Base-by-base conservation (phyloP, 2,797 vertebrate species). In the Lepidocolaptes lacrymiger region DNA sequence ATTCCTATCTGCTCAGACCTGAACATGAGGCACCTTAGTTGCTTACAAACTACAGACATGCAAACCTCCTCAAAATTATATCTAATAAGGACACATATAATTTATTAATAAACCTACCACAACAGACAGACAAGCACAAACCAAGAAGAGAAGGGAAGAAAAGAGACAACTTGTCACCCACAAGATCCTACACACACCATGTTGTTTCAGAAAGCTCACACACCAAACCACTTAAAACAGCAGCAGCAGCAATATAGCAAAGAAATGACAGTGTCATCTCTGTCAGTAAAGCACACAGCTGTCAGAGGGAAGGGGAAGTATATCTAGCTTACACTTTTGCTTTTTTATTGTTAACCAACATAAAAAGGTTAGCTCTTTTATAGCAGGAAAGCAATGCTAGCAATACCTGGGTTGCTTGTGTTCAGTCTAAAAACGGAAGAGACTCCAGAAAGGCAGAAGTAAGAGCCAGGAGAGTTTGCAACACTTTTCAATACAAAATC, bases 11-110 rank as follows among this genome's bases (percentile, higher is more conserved):
- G 98, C 98, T 98, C 98, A 98, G 98, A 98, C 97, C 97, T 98
- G 98, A 98, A 98, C 97, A 94, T 97, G 98, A 98, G 98, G 98
- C 98, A 98, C 98, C 98, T 97, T 97, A 98, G 97, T 98, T 98
- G 97, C 98, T 99, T 97, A 97, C 97, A 93, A 98, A 97, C 96
- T 97, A 98, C 75, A 46, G 93, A 98, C 98, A 98, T 98, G 98
- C 98, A 98, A 98, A 98, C 97, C 97, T 98, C 98, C 97, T 97
- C 97, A 95, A 98, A 97, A 98, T 96, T 97, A 97, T 96, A 95
- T 58, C 96, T 91, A 95, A 72, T 94, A 97, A 85, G 78, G 92
- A 88, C 2, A 0, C 8, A 15, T 48, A 75, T n/a, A 20, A 67
- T 59, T 86, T 59, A 76, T 74, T 52, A 82, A 83, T 44, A 93